These are phyloP conservation scores for Pangasianodon gigas DNA, from an alignment of 2,113 vertebrate genomes.

Conservation along the genomic window DNA sequence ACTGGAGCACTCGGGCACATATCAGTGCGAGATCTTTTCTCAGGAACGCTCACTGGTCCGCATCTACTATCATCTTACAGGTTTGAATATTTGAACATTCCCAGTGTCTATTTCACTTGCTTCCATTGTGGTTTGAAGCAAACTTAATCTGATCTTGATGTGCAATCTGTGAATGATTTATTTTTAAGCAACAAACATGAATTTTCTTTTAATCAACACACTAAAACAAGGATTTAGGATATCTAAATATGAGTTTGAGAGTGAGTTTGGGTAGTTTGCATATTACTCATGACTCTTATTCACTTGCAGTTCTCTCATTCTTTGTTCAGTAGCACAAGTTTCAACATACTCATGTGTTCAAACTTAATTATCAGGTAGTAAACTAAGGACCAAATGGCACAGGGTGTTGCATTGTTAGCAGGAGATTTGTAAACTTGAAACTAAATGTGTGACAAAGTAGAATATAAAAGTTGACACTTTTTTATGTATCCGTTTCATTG, in stretches of 20 bases:
- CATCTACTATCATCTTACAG: slow-evolving; percentile 68
- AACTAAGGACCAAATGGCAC: neutral
- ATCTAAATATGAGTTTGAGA: neutral
- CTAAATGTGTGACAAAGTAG: neutral
- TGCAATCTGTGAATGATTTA: neutral
- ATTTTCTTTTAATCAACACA: neutral
- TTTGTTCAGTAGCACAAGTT: neutral
- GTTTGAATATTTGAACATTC: slow-evolving; percentile 28
- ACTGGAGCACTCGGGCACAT: slow-evolving; percentile 69
- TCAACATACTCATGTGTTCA: too few relatives aligned
- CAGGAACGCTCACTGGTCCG: slow-evolving; percentile 63
- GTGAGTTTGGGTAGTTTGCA: neutral
- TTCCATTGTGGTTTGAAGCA: neutral
- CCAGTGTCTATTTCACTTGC: neutral
- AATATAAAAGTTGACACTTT: neutral
- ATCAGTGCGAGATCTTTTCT: slow-evolving; percentile 75
- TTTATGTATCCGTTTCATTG: neutral
- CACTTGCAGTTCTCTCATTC: neutral
- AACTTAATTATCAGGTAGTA: too few relatives aligned
- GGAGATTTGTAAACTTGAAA: neutral
- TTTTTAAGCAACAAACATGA: neutral
- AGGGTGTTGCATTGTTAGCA: neutral
- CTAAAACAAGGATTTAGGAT: neutral
- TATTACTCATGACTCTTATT: neutral
- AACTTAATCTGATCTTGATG: neutral